These are phyloP conservation scores for Empis livida DNA, from an alignment of 2,888 invertebrate genomes.

Conservation along the genomic window DNA sequence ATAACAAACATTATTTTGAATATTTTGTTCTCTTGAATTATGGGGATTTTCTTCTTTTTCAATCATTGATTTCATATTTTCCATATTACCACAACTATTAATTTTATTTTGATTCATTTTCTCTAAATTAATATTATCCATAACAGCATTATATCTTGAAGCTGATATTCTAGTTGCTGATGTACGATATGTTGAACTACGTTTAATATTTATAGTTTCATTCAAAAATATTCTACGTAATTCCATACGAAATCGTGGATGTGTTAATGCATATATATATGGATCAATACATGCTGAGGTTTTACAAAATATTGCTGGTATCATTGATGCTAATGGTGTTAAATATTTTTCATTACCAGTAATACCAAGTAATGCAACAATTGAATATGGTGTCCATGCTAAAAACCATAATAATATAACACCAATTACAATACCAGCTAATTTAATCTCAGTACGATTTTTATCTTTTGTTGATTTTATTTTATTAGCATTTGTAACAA, in stretches of 20 bases:
- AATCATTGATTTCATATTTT: too few species aligned
- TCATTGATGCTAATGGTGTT: conserved; percentile 57
- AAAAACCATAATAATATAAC: conserved; percentile 62
- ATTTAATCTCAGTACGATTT: conserved; percentile 55
- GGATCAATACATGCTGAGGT: conserved; percentile 71
- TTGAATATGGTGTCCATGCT: conserved; percentile 73
- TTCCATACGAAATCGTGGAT: conserved; percentile 60
- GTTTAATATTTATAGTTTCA: conserved; percentile 18
- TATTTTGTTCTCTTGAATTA: too few species aligned
- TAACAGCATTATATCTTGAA: not conserved
- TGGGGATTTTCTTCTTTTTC: too few species aligned
- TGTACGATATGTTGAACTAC: conserved; percentile 26
- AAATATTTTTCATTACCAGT: conserved; percentile 49
- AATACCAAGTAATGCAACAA: conserved; percentile 61
- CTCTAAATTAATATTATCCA: not conserved
- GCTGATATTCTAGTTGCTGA: conserved; percentile 18
- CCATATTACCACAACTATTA: not conserved
- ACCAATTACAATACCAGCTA: conserved; percentile 53
- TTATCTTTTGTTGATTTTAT: conserved; percentile 48
- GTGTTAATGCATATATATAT: conserved; percentile 64
- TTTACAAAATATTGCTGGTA: conserved; percentile 70
- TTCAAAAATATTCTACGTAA: conserved; percentile 24
- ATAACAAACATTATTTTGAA: too few species aligned
- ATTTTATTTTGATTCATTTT: not conserved
- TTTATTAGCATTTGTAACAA: conserved; percentile 42